phyloP scores from a whole-genome alignment of 2,113 vertebrate species.

The Psophia crepitans region DNA sequence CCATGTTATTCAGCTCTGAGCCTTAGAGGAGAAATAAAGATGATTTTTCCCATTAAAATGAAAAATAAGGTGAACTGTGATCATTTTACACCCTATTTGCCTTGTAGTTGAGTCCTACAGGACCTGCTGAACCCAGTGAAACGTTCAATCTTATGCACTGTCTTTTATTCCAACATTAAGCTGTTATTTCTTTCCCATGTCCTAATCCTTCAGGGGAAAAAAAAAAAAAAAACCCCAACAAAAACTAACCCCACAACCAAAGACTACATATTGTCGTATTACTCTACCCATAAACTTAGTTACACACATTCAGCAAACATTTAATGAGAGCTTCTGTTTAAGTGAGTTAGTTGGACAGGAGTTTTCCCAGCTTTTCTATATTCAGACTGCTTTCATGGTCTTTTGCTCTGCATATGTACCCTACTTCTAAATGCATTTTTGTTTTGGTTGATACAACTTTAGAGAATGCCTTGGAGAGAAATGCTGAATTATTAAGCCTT shows the following conservation, averaged over 20 bases:
- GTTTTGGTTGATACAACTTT: slow-evolving; percentile 50
- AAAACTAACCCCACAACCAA: not conserved
- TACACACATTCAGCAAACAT: not conserved
- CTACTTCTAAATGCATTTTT: slow-evolving; percentile 33
- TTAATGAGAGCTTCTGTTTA: not conserved
- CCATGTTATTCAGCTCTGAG: not conserved
- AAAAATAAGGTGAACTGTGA: not conserved
- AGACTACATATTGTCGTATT: not conserved
- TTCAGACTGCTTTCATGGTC: not conserved
- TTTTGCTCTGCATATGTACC: not conserved
- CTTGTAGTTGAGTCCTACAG: not conserved
- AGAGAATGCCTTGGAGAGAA: slow-evolving; percentile 43
- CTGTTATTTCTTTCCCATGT: not conserved
- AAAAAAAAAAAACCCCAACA: not conserved
- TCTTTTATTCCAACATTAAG: not conserved
- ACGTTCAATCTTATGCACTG: not conserved
- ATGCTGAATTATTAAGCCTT: slow-evolving; percentile 43
- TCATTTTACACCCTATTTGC: not conserved
- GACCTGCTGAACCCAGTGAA: not conserved
- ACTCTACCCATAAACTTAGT: not conserved
- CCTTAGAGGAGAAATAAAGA: not conserved
- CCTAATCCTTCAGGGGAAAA: not conserved
- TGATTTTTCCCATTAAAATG: not conserved
- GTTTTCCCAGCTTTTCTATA: not conserved
- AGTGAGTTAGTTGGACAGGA: not conserved